Conservation (phyloP, 1,140 invertebrate species). For the Cherax quadricarinatus region DNA sequence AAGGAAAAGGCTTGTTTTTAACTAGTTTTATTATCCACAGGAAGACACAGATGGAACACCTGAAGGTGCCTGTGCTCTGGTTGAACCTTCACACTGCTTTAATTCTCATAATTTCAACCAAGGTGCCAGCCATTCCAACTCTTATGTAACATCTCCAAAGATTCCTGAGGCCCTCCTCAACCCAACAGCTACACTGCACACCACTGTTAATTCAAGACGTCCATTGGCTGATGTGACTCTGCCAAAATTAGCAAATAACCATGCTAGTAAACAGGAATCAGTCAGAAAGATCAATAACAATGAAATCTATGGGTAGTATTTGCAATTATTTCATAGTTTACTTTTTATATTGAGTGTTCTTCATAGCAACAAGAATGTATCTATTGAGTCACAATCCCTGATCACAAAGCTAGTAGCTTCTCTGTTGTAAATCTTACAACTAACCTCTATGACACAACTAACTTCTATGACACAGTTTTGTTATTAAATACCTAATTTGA, state of each 20-base stretch:
- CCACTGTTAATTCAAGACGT: neutral
- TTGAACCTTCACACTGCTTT: neutral
- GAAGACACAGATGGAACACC: neutral
- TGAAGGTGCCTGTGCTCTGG: conserved; percentile 26
- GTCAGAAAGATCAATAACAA: conserved; percentile 51
- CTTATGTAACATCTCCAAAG: conserved; percentile 28
- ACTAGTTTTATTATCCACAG: neutral
- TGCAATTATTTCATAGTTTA: neutral
- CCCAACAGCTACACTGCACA: conserved; percentile 1
- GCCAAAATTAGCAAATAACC: neutral
- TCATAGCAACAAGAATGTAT: no score
- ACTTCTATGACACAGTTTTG: no score
- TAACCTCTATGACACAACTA: no score
- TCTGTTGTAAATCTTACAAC: no score
- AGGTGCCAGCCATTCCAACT: neutral
- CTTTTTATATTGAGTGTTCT: neutral
- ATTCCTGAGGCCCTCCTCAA: conserved; percentile 32
- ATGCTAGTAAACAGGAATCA: neutral
- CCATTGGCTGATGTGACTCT: neutral
- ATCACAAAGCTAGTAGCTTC: no score
- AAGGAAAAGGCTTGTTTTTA: neutral
- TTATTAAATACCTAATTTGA: no score
- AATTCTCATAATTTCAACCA: conserved; percentile 34
- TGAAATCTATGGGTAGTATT: conserved; percentile 41
- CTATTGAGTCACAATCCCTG: no score